These are phyloP conservation scores for Hemitrygon akajei DNA, from an alignment of 2,797 vertebrate genomes.

Conservation along the genomic window DNA sequence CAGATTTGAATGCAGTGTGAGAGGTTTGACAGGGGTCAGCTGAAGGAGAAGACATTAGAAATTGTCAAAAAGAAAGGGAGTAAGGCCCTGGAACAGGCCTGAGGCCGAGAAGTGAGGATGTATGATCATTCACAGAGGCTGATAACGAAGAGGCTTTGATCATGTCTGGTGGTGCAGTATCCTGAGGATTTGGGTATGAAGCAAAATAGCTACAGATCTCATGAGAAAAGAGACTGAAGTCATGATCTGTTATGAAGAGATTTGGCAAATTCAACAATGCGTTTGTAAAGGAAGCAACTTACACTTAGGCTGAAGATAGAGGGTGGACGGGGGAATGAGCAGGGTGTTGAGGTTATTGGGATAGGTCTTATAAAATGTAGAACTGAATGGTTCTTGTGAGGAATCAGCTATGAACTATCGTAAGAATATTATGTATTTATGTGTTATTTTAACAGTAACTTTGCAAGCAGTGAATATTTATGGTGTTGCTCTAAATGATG, in stretches of 20 bases:
- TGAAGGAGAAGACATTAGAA: background rate
- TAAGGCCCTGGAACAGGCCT: background rate
- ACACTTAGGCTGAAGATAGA: background rate
- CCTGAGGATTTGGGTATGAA: background rate
- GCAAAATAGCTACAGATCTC: background rate
- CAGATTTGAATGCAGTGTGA: background rate
- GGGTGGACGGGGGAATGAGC: background rate
- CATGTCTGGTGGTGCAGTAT: too few species aligned
- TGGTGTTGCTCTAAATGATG: background rate
- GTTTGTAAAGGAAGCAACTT: background rate
- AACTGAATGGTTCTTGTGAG: background rate
- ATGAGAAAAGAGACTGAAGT: background rate
- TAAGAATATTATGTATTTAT: background rate
- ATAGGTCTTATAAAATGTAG: background rate
- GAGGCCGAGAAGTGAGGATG: background rate
- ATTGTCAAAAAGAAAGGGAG: background rate
- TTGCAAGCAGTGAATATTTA: background rate
- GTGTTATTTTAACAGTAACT: background rate
- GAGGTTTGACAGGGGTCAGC: background rate
- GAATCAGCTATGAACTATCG: too few species aligned
- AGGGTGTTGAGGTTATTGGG: background rate
- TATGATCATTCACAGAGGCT: background rate
- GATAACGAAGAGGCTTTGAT: background rate
- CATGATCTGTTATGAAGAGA: background rate
- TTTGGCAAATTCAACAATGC: too few species aligned